Evolutionary conservation across 2,113 vertebrate genomes (phyloP).

Genomic region (Empidonax alnorum): DNA sequence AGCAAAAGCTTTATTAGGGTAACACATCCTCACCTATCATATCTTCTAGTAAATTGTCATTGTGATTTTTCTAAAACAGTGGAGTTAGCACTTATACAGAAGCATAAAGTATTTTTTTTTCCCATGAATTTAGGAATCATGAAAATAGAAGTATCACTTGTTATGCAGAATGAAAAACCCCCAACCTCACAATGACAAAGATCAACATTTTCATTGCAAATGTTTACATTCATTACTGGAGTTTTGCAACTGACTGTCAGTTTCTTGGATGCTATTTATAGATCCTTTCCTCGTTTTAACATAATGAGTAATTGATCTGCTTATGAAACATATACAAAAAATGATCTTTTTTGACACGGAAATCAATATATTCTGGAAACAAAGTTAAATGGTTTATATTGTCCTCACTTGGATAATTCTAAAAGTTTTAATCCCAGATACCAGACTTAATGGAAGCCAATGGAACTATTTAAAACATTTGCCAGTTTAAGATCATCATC

Average conservation of each 20-base stretch:
- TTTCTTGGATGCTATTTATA: not conserved
- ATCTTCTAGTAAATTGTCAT: not conserved
- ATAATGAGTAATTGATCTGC: not conserved
- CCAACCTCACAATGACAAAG: not conserved
- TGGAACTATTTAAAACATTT: not conserved
- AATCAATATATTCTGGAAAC: not conserved
- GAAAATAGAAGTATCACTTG: not conserved
- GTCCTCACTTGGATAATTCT: not conserved
- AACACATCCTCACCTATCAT: not conserved
- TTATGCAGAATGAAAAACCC: not conserved
- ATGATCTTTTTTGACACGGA: not conserved
- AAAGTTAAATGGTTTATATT: not conserved
- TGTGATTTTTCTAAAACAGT: not conserved
- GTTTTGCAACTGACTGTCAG: not conserved
- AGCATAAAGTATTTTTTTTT: not conserved
- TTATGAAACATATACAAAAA: not conserved
- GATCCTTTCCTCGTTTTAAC: not conserved
- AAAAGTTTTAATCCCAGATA: not conserved
- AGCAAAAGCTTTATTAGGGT: not conserved
- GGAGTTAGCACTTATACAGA: not conserved
- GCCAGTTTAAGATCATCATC: not conserved
- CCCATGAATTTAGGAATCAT: not conserved
- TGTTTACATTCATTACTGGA: not conserved
- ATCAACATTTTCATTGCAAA: not conserved
- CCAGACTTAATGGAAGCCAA: not conserved